Conservation (phyloP, 2,888 invertebrate species). For the Caenorhabditis virilis region DNA sequence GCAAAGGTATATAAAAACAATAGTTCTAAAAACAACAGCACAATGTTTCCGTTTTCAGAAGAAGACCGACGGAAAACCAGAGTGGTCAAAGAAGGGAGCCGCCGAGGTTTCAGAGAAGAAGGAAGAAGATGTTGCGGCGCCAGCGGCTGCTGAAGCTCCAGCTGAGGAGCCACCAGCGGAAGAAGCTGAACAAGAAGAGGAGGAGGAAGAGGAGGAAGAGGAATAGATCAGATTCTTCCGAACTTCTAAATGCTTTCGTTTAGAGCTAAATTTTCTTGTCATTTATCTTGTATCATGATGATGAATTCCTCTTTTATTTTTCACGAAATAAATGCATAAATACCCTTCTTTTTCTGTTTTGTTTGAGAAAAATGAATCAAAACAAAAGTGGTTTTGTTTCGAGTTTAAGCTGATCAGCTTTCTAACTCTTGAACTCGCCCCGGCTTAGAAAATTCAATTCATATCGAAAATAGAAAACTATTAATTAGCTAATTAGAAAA, state of each 20-base stretch:
- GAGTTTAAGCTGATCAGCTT: too few species aligned
- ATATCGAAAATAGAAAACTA: too few species aligned
- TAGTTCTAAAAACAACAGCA: not conserved
- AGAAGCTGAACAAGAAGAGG: slow-evolving; percentile 39
- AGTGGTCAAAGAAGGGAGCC: slow-evolving; percentile 64
- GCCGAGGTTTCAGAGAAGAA: slow-evolving; percentile 34
- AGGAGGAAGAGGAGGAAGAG: slow-evolving; percentile 42
- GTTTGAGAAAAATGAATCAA: not conserved
- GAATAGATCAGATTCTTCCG: slow-evolving; percentile 9
- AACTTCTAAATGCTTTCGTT: too few species aligned
- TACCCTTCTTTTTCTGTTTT: not conserved
- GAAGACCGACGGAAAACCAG: slow-evolving; percentile 66
- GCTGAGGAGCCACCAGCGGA: slow-evolving; percentile 40
- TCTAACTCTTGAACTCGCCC: too few species aligned
- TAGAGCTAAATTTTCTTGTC: too few species aligned
- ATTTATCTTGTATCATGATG: not conserved
- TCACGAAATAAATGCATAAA: not conserved
- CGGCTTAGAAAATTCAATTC: too few species aligned
- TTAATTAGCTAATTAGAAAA: too few species aligned
- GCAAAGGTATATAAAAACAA: slow-evolving; percentile 33
- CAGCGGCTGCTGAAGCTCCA: slow-evolving; percentile 33
- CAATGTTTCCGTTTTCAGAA: slow-evolving; percentile 15
- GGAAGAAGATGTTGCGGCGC: slow-evolving; percentile 25
- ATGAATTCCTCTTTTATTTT: not conserved
- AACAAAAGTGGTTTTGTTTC: too few species aligned